Conservation (phyloP, 1,140 invertebrate species). For the Danaus melanippus region DNA sequence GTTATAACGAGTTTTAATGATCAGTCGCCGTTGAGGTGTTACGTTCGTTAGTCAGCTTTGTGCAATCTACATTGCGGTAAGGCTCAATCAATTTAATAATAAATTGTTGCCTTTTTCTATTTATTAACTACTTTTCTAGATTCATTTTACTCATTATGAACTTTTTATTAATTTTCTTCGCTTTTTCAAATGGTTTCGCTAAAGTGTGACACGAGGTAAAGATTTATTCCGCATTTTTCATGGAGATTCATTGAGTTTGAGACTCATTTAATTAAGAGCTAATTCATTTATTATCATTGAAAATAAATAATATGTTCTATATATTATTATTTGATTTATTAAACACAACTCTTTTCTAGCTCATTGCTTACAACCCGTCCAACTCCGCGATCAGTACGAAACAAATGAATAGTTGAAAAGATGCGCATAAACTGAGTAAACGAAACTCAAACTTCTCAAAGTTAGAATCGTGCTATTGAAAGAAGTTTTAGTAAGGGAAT, state of each 20-base stretch:
- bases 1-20: conserved; percentile 12
- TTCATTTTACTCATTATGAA: too few species aligned
- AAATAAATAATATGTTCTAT: neutral
- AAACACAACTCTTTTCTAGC: conserved; percentile 11
- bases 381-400: conserved; percentile 14
- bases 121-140: too few species aligned
- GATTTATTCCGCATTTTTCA: too few species aligned
- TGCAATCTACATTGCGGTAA: conserved; percentile 29
- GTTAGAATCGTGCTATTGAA: conserved; percentile 17
- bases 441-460: conserved; percentile 22
- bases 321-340: conserved; percentile 2
- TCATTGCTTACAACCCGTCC: conserved; percentile 32
- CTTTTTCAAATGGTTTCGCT: too few species aligned
- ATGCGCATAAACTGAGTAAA: conserved; percentile 32
- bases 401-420: conserved; percentile 42
- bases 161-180: too few species aligned
- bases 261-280: too few species aligned
- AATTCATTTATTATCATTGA: too few species aligned
- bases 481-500: conserved; percentile 33
- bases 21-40: conserved; percentile 10
- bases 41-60: conserved; percentile 27
- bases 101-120: conserved; percentile 8
- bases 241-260: too few species aligned
- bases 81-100: conserved; percentile 6
- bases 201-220: too few species aligned